phyloP scores from a whole-genome alignment of 2,888 invertebrate genomes.

The Sinhomidia bicolor region DNA sequence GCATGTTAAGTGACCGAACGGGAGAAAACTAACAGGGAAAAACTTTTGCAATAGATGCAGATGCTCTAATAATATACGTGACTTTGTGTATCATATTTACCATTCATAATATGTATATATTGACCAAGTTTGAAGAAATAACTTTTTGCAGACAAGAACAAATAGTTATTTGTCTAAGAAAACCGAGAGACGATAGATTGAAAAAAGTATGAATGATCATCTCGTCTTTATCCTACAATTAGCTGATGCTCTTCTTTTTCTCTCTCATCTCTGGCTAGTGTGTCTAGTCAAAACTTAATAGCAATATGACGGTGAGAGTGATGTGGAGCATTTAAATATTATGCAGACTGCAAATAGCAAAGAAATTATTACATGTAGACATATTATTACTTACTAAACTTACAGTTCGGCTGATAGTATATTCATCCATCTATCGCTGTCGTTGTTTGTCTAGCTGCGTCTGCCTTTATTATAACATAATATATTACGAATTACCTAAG shows the following conservation, averaged over 20 bases:
- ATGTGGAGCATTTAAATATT: not conserved
- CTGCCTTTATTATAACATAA: not conserved
- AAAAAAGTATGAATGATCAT: constrained; percentile 10
- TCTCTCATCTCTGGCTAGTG: not conserved
- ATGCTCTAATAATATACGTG: too few species aligned
- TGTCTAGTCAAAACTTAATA: not conserved
- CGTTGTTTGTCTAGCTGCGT: not conserved
- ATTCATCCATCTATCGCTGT: not conserved
- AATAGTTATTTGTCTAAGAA: not conserved
- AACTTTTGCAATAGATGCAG: not conserved
- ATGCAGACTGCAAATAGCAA: not conserved
- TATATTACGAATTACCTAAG: constrained; percentile 9
- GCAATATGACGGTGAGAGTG: not conserved
- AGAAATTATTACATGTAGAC: too few species aligned
- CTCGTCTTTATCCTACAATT: not conserved
- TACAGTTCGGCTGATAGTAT: not conserved
- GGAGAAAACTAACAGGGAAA: not conserved
- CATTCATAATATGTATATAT: not conserved
- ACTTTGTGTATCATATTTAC: not conserved
- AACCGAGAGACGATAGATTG: not conserved
- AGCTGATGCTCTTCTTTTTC: not conserved
- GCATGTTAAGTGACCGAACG: constrained; percentile 37
- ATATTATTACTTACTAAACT: not conserved
- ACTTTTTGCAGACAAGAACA: not conserved
- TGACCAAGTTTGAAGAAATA: not conserved